Base-by-base conservation (phyloP, 2,797 vertebrate species). In the Cercopithecus diana region DNA sequence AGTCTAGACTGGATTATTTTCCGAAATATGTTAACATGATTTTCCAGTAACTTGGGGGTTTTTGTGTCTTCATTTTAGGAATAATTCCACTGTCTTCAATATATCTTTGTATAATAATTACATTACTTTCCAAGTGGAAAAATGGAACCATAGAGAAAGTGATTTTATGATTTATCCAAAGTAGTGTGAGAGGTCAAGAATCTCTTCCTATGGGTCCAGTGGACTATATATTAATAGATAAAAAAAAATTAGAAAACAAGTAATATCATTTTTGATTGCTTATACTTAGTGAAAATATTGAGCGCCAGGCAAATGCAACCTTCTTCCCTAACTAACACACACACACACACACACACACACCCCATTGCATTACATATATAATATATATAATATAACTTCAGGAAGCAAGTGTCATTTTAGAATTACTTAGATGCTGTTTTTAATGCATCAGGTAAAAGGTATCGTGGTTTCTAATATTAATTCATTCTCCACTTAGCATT, bases 401-500 rank as follows among this genome's bases (percentile, higher is more conserved):
- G 64, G 88, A 88, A 97, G 19, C 72, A 95, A 72, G 87, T 92
- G 73, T 87, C 93, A 88, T 82, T 86, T 95, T 96, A 88, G 28
- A 88, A 73, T 97, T 97, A 94, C 70, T 96, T 96, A 96, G 75
- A 96, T 94, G 10, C n/a, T 98, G 4, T 55, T 98, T 98, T 96
- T 75, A 73, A 12, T 92, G 30, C 85, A 79, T 93, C 39, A 88
- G 36, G 96, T 95, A 96, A 97, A 98, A 96, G 20, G 48, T 45
- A 83, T 2, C 81, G 28, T 33, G 92, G 48, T 75, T 84, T 98
- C 97, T 87, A 93, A 41, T 98, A 98, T 88, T 96, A 95, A 90
- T 94, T 97, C 75, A 50, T 39, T 96, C 94, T 73, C 81, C 52
- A 90, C 97, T 97, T 95, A 92, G 8, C 96, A 97, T 96, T 90